Percentiles rank a stretch among this genome's conserved stretches.
phyloP scores from a whole-genome alignment of 2,113 vertebrate species.

The Gallinago jamesoni region DNA sequence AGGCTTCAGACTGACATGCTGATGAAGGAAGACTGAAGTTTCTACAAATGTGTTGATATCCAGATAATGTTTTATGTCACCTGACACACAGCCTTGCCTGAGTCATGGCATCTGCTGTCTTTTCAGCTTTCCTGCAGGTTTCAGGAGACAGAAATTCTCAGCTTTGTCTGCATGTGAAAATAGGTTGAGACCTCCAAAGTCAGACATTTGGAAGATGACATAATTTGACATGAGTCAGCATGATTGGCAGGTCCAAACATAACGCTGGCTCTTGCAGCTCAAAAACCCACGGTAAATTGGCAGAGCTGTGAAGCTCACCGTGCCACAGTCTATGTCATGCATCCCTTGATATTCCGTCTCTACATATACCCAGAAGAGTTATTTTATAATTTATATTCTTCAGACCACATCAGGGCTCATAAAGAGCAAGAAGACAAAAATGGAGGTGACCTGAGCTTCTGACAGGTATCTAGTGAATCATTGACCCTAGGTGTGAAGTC shows the following conservation, averaged over 20 bases:
- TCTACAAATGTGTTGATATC: background rate
- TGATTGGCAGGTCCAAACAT: conserved; percentile 25
- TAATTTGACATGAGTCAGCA: conserved; percentile 10
- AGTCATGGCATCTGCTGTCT: background rate
- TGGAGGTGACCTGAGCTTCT: background rate
- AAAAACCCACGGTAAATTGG: background rate
- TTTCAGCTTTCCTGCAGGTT: background rate
- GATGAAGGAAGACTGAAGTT: background rate
- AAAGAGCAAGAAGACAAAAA: background rate
- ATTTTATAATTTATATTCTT: background rate
- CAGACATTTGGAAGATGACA: conserved; percentile 29
- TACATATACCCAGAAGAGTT: background rate
- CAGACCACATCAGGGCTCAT: background rate
- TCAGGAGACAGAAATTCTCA: background rate
- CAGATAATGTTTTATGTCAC: background rate
- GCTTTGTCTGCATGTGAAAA: background rate
- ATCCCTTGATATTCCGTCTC: background rate
- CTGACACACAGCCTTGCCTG: background rate
- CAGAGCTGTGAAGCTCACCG: background rate
- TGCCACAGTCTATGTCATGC: background rate
- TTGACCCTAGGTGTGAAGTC: background rate
- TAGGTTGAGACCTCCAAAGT: conserved; percentile 2
- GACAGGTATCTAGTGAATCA: background rate
- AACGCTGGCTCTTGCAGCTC: background rate
- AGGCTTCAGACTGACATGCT: background rate